A percentile compares a stretch with the other conserved stretches of the same genome.
Evolutionary conservation across 2,113 vertebrate species (phyloP).

Genomic region (Phalacrocorax carbo): DNA sequence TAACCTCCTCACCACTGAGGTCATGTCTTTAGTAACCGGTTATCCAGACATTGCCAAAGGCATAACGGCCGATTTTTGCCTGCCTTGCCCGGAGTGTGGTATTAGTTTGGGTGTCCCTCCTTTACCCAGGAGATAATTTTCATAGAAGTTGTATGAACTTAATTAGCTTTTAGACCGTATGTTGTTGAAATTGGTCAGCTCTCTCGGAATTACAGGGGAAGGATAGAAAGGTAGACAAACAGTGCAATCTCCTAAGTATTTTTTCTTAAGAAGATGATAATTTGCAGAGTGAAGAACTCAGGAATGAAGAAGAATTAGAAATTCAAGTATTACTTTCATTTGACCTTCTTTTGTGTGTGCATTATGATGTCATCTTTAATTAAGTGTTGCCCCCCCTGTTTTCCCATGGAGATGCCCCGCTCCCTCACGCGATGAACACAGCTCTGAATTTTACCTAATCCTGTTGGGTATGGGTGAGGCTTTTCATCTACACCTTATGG

Average conservation of each 20-base stretch:
- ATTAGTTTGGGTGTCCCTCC: background rate
- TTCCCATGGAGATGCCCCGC: background rate
- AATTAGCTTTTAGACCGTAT: background rate
- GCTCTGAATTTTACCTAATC: background rate
- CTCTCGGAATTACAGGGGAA: background rate
- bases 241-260: background rate
- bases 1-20: background rate
- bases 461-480: background rate
- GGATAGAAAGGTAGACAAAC: background rate
- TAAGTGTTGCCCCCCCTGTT: background rate
- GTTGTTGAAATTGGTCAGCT: background rate
- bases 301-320: background rate
- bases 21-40: background rate
- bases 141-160: background rate
- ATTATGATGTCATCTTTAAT: background rate
- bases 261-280: background rate
- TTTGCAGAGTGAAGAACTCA: background rate
- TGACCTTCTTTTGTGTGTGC: background rate
- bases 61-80: fast-evolving
- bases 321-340: background rate
- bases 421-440: background rate
- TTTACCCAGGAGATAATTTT: background rate
- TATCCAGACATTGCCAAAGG: background rate
- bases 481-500: fast-evolving
- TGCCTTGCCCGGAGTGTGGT: background rate